Evolutionary conservation across 1,140 invertebrate species (phyloP), one percentile per base, ranked within the genome.

Genomic region (Ceratina australensis): DNA sequence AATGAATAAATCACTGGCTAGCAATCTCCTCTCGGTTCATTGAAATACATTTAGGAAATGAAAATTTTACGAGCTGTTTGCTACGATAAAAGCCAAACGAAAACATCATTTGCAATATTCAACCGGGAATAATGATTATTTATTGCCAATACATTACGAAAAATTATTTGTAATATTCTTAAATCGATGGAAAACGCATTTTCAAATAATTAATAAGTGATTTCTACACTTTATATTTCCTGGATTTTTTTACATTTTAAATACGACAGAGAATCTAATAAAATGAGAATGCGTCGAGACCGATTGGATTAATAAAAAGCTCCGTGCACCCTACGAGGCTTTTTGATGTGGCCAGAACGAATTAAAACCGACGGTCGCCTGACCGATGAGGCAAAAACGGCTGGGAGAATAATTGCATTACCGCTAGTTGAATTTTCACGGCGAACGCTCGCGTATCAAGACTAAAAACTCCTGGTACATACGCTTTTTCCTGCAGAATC

Each of bases 401-500:
- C 24, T 5, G 18, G 54, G 10, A 8, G 64, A 24, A 59, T n/a
- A 68, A 76, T 76, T 76, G 18, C 64, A 33, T 68, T 76, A 68
- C 4, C 54, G 64, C 54, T 60, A 68, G 73, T 76, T 68, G 20
- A 76, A 76, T 76, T 76, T 76, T 22, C 42, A 57, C 54, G 52
- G 56, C 64, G 57, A 52, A 57, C 63, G 22, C 72, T 15, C 50
- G 33, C 61, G 18, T 24, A 59, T 33, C 49, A 20, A 54, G 33
- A 28, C 42, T 15, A 49, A 49, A 59, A 75, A 47, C 15, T 3
- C 16, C 3, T 13, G 33, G 33, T 10, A 59, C 49, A 57, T 42
- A 2, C n/a, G 5, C 64, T 28, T 57, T 75, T 68, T 59, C 28
- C 18, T 42, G 22, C 18, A 22, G 24, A 15, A 18, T 1, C 52